Evolutionary conservation across 2,888 invertebrate genomes (phyloP), one percentile per base, ranked within the genome.

Genomic region (Eremobia ochroleuca): DNA sequence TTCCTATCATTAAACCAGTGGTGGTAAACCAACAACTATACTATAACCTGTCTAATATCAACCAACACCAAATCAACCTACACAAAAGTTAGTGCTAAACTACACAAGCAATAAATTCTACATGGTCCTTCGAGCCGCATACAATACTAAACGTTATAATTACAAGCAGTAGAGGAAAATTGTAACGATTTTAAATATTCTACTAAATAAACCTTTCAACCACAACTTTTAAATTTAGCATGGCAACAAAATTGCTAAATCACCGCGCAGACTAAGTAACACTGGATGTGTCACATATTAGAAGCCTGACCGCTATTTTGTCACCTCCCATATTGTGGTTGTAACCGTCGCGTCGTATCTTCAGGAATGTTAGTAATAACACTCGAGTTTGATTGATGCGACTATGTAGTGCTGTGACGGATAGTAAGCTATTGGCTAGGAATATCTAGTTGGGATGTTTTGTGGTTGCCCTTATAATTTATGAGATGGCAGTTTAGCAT

Each of bases 331-430:
- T 69, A 76, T 87, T 85, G 75, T 76, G 70, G 49, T 61, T 6
- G 8, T 31, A 61, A 62, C 37, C 69, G 66, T n/a, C n/a, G n/a
- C n/a, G 58, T 77, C 34, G 66, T 71, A 62, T 43, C 66, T 77
- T 68, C 68, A 77, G 84, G 84, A 85, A 84, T 82, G 81, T 71
- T 73, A 76, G 86, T 75, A 87, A 89, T 89, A 89, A 83, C 85
- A 82, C 73, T 73, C 62, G 83, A 88, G 85, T 85, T 83, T 89
- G 88, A 88, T 89, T 85, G 82, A 88, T 89, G 86, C 62, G 82
- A 65, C 64, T 31, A 52, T 70, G 80, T 77, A 81, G 70, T 70
- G 68, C 25, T 64, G 76, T 72, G 73, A 75, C 81, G 69, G 73
- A 71, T 77, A 58, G 81, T 67, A 25, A 76, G 65, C 61, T 75